phyloP scores from a whole-genome alignment of 2,888 invertebrate genomes.

The Rhingia rostrata region DNA sequence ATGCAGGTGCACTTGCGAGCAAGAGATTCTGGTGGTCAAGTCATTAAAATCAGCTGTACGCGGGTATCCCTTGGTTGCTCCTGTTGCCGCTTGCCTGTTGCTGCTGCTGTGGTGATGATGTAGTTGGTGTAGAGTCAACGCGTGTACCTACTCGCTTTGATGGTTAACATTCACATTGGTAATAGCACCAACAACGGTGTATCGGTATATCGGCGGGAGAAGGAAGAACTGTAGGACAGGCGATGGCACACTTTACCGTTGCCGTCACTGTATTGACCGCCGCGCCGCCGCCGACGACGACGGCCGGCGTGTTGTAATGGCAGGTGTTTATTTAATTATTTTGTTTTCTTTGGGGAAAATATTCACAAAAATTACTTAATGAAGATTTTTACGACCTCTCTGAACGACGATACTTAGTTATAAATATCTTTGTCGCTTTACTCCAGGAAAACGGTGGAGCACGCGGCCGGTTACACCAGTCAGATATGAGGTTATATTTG shows the following conservation, averaged over 20 bases:
- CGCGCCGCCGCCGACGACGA: constrained; percentile 10
- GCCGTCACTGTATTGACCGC: constrained; percentile 35
- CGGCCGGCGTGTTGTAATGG: constrained; percentile 65
- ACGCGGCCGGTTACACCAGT: constrained; percentile 62
- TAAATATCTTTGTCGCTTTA: constrained; percentile 62
- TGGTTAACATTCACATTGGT: constrained; percentile 61
- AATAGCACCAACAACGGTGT: constrained; percentile 42
- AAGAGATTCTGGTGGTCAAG: constrained; percentile 63
- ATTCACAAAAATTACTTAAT: constrained; percentile 68
- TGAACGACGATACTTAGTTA: constrained; percentile 57
- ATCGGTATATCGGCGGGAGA: constrained; percentile 34
- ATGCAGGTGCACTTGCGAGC: constrained; percentile 66
- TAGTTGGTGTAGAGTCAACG: constrained; percentile 43
- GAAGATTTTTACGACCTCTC: constrained; percentile 68
- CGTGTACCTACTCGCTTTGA: constrained; percentile 17
- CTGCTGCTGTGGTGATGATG: constrained; percentile 31
- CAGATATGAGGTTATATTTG: constrained; percentile 25
- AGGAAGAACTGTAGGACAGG: constrained; percentile 50
- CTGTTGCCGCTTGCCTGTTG: constrained; percentile 19
- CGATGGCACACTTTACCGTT: constrained; percentile 74
- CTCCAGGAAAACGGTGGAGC: constrained; percentile 41
- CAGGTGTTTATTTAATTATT: constrained; percentile 75
- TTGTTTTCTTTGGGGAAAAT: constrained; percentile 64
- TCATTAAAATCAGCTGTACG: constrained; percentile 73
- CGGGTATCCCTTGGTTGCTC: constrained; percentile 45